phyloP scores from a whole-genome alignment of 2,888 invertebrate species.

The Ophion obscuratus region DNA sequence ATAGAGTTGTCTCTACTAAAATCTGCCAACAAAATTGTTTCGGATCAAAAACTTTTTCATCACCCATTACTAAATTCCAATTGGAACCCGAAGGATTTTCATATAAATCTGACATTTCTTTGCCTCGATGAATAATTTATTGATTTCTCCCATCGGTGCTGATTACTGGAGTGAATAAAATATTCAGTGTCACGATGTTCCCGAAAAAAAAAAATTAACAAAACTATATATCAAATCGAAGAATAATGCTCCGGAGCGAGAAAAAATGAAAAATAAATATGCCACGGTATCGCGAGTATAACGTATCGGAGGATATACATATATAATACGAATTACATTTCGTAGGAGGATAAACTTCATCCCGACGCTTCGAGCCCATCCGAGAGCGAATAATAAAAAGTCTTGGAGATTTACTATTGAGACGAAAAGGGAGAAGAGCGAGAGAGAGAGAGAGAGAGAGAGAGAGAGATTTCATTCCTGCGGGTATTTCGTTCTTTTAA shows the following conservation, averaged over 20 bases:
- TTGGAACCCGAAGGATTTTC: too few relatives aligned
- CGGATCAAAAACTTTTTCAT: too few relatives aligned
- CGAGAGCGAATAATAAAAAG: slow-evolving; percentile 64
- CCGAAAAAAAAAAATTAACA: neutral
- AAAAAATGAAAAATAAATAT: slow-evolving; percentile 32
- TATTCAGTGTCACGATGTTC: neutral
- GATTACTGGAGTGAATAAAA: neutral
- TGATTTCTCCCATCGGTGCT: neutral
- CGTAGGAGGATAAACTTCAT: slow-evolving; percentile 56
- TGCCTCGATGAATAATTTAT: neutral
- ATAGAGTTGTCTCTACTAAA: too few relatives aligned
- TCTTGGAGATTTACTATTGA: slow-evolving; percentile 79
- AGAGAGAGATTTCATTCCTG: slow-evolving; percentile 58
- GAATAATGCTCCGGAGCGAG: neutral
- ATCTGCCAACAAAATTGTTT: too few relatives aligned
- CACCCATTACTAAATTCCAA: neutral
- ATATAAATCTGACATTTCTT: too few relatives aligned
- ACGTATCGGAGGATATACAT: neutral
- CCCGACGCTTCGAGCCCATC: slow-evolving; percentile 43
- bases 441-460: slow-evolving; percentile 19
- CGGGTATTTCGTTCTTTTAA: slow-evolving; percentile 41
- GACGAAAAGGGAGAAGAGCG: neutral
- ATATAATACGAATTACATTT: slow-evolving; percentile 45
- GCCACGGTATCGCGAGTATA: neutral
- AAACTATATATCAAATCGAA: neutral